Evolutionary conservation across 2,888 invertebrate genomes (phyloP), one percentile per base, ranked within the genome.

Genomic region (Nineta flava): DNA sequence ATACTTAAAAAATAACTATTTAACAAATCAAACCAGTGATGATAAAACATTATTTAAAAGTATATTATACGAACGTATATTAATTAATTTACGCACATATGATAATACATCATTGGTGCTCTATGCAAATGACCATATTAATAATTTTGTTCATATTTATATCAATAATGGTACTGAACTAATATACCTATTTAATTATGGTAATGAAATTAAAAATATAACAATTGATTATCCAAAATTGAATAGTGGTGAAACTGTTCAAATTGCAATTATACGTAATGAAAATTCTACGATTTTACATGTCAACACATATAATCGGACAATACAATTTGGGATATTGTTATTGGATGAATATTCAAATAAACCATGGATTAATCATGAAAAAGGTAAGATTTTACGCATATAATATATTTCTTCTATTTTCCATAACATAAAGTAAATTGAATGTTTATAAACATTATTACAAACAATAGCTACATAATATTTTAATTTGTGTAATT

Each of bases 71-170:
- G 79, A 87, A 63, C 81, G 84, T 58, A 79, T 94, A 50, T 72
- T 92, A n/a, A 77, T 94, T 62, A 94, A 92, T 66, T 71, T 95
- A 52, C 74, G 94, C 57, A 94, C 94, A 0, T 90, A 90, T 62
- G 87, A 87, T 58, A 73, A 76, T 38, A 78, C 84, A 55, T 82
- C 90, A 0, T 67, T 94, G 57, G 81, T 94, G 15, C 70, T 94
- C 7, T 94, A 94, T 61, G 88, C 91, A 32, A 90, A 93, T 62
- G 94, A 95, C 65, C 85, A 93, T 64, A 71, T 88, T 52, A 93
- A 93, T 63, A 95, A 95, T 66, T 94, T 94, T 64, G 81, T 92
- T 47, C 93, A 93, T 65, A 68, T 93, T 26, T 88, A 87, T 65
- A 80, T 92, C 53, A 79, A 83, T 55, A 81, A 82, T 53, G 83